Percentiles rank a stretch among this genome's conserved stretches.
phyloP scores from a whole-genome alignment of 1,140 invertebrate species.

The Heliconius eleuchia region DNA sequence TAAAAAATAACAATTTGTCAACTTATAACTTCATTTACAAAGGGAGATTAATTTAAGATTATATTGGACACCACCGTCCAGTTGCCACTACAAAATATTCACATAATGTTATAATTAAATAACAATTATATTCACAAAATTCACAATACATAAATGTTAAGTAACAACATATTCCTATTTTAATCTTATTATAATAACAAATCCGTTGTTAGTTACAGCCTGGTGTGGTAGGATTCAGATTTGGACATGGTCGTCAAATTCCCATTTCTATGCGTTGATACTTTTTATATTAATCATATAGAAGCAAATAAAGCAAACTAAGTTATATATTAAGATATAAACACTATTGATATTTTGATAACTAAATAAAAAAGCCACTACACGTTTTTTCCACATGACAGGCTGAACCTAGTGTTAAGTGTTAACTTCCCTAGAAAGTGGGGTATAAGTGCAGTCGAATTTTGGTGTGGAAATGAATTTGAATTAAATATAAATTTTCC shows the following conservation, averaged over 20 bases:
- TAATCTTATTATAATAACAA: conserved; percentile 68
- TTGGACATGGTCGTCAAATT: conserved; percentile 31
- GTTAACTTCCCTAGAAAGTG: no score
- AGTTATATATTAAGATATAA: no score
- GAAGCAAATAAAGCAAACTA: no score
- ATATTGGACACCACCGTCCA: conserved; percentile 36
- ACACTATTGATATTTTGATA: no score
- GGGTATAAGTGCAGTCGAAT: no score
- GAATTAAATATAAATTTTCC: no score
- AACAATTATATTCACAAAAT: conserved; percentile 73
- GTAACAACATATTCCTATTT: conserved; percentile 60
- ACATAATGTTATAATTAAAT: conserved; percentile 73
- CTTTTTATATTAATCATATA: neutral
- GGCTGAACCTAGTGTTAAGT: no score
- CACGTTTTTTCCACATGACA: no score
- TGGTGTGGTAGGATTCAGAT: conserved; percentile 58
- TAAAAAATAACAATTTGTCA: neutral
- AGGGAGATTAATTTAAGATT: conserved; percentile 27
- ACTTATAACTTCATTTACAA: neutral
- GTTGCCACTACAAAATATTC: conserved; percentile 66
- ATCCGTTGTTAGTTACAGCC: conserved; percentile 79
- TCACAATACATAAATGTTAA: conserved; percentile 52
- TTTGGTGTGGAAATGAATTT: no score
- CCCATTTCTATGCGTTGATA: conserved; percentile 14
- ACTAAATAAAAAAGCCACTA: no score